Conservation (phyloP, 2,888 invertebrate genomes). For the Himalopsyche tibetana region DNA sequence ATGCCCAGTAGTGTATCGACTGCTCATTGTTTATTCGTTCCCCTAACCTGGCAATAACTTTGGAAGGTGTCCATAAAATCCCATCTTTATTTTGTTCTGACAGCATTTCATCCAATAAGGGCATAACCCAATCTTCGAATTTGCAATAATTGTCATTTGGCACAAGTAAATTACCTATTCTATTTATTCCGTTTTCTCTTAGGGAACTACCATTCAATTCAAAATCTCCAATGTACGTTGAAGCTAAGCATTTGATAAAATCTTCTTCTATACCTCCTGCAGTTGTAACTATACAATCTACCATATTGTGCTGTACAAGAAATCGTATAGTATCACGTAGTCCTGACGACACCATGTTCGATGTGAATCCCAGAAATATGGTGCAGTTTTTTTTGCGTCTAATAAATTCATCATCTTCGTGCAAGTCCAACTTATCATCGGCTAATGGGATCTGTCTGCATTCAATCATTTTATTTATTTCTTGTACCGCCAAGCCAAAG, state of each 20-base stretch:
- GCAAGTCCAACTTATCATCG: slow-evolving; percentile 80
- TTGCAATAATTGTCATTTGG: slow-evolving; percentile 99
- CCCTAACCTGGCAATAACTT: slow-evolving; percentile 87
- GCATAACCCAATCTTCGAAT: slow-evolving; percentile 98
- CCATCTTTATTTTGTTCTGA: slow-evolving; percentile 87
- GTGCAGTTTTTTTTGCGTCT: slow-evolving; percentile 89
- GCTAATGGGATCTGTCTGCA: slow-evolving; percentile 83
- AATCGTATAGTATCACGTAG: slow-evolving; percentile 88
- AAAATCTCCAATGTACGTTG: slow-evolving; percentile 96
- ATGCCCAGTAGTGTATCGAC: slow-evolving; percentile 98
- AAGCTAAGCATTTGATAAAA: slow-evolving; percentile 97
- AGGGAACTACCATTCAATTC: slow-evolving; percentile 86
- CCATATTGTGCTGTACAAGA: slow-evolving; percentile 88
- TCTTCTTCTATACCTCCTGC: slow-evolving; percentile 99
- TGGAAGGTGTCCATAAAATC: slow-evolving; percentile 94
- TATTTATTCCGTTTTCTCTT: slow-evolving; percentile 91
- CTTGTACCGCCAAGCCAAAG: slow-evolving; percentile 92
- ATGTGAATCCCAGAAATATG: slow-evolving; percentile 97
- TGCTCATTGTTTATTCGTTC: slow-evolving; percentile 92
- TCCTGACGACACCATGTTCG: slow-evolving; percentile 97
- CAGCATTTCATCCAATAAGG: slow-evolving; percentile 93
- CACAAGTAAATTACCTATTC: slow-evolving; percentile 92
- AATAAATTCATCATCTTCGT: slow-evolving; percentile 89
- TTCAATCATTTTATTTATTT: slow-evolving; percentile 94
- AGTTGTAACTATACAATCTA: slow-evolving; percentile 97